Base-by-base conservation (phyloP, 2,113 vertebrate genomes). In the Aptenodytes forsteri region DNA sequence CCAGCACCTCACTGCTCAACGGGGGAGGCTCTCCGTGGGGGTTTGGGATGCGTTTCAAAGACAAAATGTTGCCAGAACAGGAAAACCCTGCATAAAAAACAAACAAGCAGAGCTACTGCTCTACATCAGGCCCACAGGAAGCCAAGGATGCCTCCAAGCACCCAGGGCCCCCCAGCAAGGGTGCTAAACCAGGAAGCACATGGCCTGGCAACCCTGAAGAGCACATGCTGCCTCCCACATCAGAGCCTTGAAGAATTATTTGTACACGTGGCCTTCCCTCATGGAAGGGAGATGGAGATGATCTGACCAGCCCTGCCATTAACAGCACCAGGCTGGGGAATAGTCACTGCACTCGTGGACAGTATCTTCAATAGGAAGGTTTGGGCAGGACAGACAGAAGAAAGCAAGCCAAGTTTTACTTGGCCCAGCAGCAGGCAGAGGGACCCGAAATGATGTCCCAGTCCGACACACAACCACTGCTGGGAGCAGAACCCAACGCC, bases 211-310 rank as follows among this genome's bases (percentile, higher is more conserved):
- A 49, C 27, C 67, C 70, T 1, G 0, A 62, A 42, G 44, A 93
- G 56, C 40, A 47, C 52, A 44, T 0, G 0, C 47, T 38, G 20
- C 70, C 70, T 76, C 78, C 85, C 78, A 80, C 21, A 2, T 14
- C 30, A 72, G 67, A 80, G 55, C 49, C 66, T 44, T 20, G 30
- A 34, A 52, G 30, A 49, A 58, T 44, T 72, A 29, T 52, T 89
- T 72, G 46, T 64, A 56, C 34, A 34, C 0, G 0, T 1, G 0
- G 50, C 22, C 58, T 49, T 7, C 16, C 16, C 34, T 88, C 71
- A 22, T 2, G 10, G 30, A 36, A 36, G 36, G 36, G 36, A 36
- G 36, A 36, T 27, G 11, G 42, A 69, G 30, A 52, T 27, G 30
- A 62, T 16, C 29, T 72, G 38, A 47, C 16, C 70, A 61, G 29